Evolutionary conservation across 2,888 invertebrate species (phyloP), one percentile per base, ranked within the genome.

Genomic region (Parnassius orleans): DNA sequence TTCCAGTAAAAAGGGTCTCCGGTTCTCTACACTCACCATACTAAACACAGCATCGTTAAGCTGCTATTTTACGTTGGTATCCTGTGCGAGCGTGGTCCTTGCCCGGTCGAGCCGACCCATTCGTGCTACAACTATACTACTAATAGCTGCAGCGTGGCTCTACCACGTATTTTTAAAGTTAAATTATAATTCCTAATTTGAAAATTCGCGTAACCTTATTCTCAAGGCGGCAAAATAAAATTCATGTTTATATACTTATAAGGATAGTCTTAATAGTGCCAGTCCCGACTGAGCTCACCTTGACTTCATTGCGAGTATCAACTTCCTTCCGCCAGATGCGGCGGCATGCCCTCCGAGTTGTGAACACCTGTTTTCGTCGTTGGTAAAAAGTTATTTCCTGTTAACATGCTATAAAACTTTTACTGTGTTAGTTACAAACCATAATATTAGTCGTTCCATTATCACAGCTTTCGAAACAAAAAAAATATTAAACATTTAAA

Each of bases 281-380:
- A 64, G 70, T 33, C 48, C 5, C 65, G 71, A 68, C 69, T 69
- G 66, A 68, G 53, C 60, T 78, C 70, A 71, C 84, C 84, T 84
- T 84, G 84, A 79, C 83, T 79, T 70, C 58, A 69, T 73, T 71
- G 65, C 68, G 67, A 63, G 66, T 70, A 70, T 61, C 66, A 68
- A 68, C 70, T 83, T 80, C 81, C 81, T 79, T 77, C 79, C 79
- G 75, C 70, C 75, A 73, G 75, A 75, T 76, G 74, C 63, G 59
- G 46, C 53, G 48, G 44, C 43, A 65, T 56, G 58, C 54, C 53
- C 59, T 33, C 42, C 53, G 56, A 66, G 68, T 63, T 60, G 61
- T 57, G 60, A 64, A 50, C 56, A 60, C 59, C 50, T 60, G 62
- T 65, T 54, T 60, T 59, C 59, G 63, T 60, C 58, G 55, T 12